Conservation (phyloP, 2,797 vertebrate genomes). For the Parauchenoglanis punctatus region DNA sequence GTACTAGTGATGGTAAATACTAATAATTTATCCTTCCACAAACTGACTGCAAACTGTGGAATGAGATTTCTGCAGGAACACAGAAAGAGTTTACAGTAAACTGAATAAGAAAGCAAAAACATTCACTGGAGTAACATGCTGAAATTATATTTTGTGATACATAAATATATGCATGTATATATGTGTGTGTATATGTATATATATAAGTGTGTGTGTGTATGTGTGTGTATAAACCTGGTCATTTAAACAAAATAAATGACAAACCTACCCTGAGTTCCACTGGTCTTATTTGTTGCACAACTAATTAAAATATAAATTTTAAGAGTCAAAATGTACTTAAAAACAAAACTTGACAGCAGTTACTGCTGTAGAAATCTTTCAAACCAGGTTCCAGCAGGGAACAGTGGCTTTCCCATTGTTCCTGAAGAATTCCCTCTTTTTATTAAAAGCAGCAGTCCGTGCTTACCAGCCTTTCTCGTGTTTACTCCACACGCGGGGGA, state of each 20-base stretch:
- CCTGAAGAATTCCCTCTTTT: constrained; percentile 25
- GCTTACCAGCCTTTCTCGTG: constrained; percentile 51
- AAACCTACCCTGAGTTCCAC: not conserved
- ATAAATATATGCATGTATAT: not conserved
- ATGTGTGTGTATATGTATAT: not conserved
- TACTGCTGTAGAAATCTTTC: not conserved
- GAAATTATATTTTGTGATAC: not conserved
- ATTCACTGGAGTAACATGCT: not conserved
- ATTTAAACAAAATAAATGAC: not conserved
- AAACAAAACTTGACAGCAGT: not conserved
- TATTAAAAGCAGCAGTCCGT: constrained; percentile 38
- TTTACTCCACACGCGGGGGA: constrained; percentile 49
- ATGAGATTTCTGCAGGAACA: constrained; percentile 19
- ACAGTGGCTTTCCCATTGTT: constrained; percentile 10
- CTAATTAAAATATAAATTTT: not conserved
- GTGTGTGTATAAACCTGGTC: no score
- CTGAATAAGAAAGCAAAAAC: constrained; percentile 18
- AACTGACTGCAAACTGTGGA: constrained; percentile 34
- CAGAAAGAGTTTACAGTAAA: constrained; percentile 16
- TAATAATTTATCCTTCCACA: constrained; percentile 1
- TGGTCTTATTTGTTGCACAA: not conserved
- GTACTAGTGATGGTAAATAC: constrained; percentile 3
- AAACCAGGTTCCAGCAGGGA: not conserved
- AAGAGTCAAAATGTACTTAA: not conserved
- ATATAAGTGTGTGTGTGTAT: no score